A percentile compares a stretch with the other conserved stretches of the same genome.
Evolutionary conservation across 2,888 invertebrate species (phyloP).

Genomic region (Erebia epiphron): DNA sequence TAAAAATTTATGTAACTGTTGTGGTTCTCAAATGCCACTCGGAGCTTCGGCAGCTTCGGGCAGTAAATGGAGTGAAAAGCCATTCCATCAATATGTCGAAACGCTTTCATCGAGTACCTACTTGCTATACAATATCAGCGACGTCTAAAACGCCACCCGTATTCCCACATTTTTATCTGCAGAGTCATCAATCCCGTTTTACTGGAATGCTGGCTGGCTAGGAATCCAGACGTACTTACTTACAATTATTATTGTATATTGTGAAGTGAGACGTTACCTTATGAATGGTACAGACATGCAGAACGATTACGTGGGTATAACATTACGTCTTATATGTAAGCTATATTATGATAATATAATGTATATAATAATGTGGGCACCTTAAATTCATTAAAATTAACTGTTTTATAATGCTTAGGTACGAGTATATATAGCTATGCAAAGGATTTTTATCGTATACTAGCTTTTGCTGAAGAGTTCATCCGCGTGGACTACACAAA

Average conservation of each 20-base stretch:
- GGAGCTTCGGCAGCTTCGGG: background rate
- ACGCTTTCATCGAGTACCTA: slow-evolving; percentile 1
- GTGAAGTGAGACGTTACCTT: slow-evolving; percentile 31
- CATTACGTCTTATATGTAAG: too few species aligned
- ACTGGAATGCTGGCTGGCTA: slow-evolving; percentile 35
- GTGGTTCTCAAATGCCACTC: slow-evolving; percentile 28
- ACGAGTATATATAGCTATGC: too few species aligned
- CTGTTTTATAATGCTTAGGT: too few species aligned
- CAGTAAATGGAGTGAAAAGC: slow-evolving; percentile 8
- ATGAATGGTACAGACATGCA: slow-evolving; percentile 17
- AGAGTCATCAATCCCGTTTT: slow-evolving; percentile 40
- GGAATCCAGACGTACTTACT: slow-evolving; percentile 33
- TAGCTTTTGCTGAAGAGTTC: too few species aligned
- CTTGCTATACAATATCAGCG: slow-evolving; percentile 5
- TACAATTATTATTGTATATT: slow-evolving; percentile 34
- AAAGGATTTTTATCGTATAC: too few species aligned
- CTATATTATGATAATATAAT: too few species aligned
- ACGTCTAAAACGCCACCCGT: slow-evolving; percentile 24
- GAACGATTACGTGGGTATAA: background rate
- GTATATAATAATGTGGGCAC: too few species aligned
- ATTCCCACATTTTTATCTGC: slow-evolving; percentile 36
- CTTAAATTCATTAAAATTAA: too few species aligned
- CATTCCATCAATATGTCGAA: slow-evolving; percentile 10
- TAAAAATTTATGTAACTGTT: slow-evolving; percentile 8
- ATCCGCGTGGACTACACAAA: too few species aligned